Conservation (phyloP, 2,888 invertebrate genomes). For the Minunthozetes semirufus region DNA sequence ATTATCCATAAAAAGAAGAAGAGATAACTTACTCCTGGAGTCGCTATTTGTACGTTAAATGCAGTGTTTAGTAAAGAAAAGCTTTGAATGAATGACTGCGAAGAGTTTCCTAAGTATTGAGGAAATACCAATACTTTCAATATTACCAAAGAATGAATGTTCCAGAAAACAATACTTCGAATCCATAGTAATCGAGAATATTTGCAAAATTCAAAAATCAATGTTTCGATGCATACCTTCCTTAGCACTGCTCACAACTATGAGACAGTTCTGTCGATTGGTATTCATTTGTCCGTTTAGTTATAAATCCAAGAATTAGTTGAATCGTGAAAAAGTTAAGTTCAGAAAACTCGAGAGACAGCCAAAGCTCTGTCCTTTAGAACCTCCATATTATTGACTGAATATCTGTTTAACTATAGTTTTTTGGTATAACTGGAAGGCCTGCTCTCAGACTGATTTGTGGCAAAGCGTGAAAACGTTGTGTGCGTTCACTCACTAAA, state of each 20-base stretch:
- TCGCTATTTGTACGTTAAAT: constrained; percentile 50
- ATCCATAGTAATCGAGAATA: too few species aligned
- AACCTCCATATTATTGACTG: too few species aligned
- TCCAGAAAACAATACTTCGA: not conserved
- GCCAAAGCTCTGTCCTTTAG: too few species aligned
- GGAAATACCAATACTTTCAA: not conserved
- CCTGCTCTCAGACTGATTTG: not conserved
- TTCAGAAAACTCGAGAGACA: too few species aligned
- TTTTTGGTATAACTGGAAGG: too few species aligned
- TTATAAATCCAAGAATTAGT: too few species aligned
- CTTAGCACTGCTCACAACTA: constrained; percentile 39
- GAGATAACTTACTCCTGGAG: constrained; percentile 47
- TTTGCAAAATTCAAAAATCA: not conserved
- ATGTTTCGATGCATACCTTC: constrained; percentile 37
- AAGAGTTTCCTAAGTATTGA: constrained; percentile 49
- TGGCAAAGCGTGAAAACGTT: not conserved
- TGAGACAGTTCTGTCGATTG: constrained; percentile 39
- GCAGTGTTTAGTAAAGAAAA: constrained; percentile 50
- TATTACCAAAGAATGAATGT: not conserved
- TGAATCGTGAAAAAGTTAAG: too few species aligned
- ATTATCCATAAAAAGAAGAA: not conserved
- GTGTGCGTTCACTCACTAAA: not conserved
- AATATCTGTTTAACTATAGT: too few species aligned
- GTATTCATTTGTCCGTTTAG: constrained; percentile 32
- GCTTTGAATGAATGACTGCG: constrained; percentile 51